phyloP scores from a whole-genome alignment of 2,888 invertebrate genomes.

The Ectemnius continuus region DNA sequence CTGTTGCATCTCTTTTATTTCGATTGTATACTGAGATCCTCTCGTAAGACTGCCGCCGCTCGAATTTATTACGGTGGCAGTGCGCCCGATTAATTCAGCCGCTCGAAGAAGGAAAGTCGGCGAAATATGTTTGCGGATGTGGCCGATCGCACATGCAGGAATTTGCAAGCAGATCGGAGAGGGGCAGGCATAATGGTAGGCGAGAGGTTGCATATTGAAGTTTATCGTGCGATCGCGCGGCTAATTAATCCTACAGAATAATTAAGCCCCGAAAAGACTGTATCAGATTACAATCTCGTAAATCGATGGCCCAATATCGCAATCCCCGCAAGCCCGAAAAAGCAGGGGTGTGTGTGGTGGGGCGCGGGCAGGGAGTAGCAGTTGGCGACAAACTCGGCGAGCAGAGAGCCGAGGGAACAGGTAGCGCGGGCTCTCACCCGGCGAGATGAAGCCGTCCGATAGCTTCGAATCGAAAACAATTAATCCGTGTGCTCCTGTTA shows the following conservation, averaged over 20 bases:
- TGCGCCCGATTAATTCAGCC: too few relatives aligned
- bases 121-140: too few relatives aligned
- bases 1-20: too few relatives aligned
- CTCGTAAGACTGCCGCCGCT: background rate
- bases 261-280: conserved; percentile 22
- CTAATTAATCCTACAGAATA: conserved; percentile 22
- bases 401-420: background rate
- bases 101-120: too few relatives aligned
- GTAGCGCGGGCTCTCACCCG: background rate
- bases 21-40: background rate
- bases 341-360: background rate
- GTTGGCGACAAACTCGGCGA: background rate
- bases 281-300: conserved; percentile 19
- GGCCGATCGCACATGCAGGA: background rate
- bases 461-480: conserved; percentile 6
- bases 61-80: too few relatives aligned
- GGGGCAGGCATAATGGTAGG: conserved; percentile 6
- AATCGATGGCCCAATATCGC: conserved; percentile 15
- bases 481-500: background rate
- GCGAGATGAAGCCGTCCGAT: conserved; percentile 2
- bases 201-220: conserved; percentile 14
- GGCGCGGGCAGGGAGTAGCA: background rate
- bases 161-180: background rate
- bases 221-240: conserved; percentile 17
- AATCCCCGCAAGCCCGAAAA: background rate